Evolutionary conservation across 2,113 vertebrate genomes (phyloP).

Genomic region (Ariopsis seemanni): DNA sequence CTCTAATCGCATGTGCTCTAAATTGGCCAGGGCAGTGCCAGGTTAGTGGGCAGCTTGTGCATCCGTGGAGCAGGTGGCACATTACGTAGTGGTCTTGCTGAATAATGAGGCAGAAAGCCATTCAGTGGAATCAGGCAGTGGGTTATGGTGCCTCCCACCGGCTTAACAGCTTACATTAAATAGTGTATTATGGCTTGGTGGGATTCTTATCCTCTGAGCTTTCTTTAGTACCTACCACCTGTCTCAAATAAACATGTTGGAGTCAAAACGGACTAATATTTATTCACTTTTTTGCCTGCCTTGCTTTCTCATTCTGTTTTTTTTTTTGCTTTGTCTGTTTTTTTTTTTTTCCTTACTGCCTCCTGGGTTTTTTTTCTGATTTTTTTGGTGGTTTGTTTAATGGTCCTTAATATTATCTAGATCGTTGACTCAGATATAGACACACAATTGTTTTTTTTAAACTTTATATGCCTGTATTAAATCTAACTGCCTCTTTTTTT

Average conservation of each 20-base stretch:
- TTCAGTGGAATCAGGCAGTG: constrained; percentile 23
- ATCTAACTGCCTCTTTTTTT: neutral
- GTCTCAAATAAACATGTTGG: neutral
- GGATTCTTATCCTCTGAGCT: constrained; percentile 16
- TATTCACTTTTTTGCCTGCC: too few relatives aligned
- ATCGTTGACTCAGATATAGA: neutral
- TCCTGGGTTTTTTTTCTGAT: neutral
- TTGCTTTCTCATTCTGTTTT: neutral
- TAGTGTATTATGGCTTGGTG: constrained; percentile 34
- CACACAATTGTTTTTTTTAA: neutral
- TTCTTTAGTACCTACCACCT: constrained; percentile 17
- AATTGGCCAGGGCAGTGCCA: constrained; percentile 39
- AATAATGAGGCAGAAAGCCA: constrained; percentile 34
- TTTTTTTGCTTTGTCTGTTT: neutral
- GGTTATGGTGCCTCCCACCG: constrained; percentile 31
- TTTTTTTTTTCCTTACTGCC: neutral
- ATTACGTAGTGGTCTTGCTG: constrained; percentile 32
- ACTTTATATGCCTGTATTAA: neutral
- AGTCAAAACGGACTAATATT: neutral
- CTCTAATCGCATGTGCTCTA: constrained; percentile 26
- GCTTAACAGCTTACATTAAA: constrained; percentile 43
- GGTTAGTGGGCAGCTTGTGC: constrained; percentile 33
- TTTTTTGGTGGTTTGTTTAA: neutral
- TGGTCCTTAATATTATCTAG: neutral
- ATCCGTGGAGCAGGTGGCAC: constrained; percentile 34